Percentiles rank a stretch among this genome's conserved stretches.
Evolutionary conservation across 2,888 invertebrate genomes (phyloP).

Genomic region (Homarus gammarus): DNA sequence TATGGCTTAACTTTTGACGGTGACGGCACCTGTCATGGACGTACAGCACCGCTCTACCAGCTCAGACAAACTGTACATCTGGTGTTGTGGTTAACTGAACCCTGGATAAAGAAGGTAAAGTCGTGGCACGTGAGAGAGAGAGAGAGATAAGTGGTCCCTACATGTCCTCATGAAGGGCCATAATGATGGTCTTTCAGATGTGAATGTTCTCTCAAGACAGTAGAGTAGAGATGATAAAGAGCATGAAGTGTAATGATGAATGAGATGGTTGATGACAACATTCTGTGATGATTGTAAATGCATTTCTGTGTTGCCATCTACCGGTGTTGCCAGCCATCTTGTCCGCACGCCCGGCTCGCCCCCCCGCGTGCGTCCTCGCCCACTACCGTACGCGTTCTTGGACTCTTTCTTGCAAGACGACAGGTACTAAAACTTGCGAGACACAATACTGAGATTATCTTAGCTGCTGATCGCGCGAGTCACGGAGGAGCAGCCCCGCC

Average conservation of each 20-base stretch:
- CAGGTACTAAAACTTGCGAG: conserved; percentile 31
- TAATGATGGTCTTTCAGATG: conserved; percentile 23
- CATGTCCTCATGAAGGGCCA: conserved; percentile 10
- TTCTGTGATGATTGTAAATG: conserved; percentile 55
- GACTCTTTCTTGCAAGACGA: conserved; percentile 2
- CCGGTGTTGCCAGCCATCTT: conserved; percentile 42
- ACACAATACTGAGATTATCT: conserved; percentile 43
- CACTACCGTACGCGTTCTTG: neutral
- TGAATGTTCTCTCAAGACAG: neutral
- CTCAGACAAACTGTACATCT: too few species aligned
- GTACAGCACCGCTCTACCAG: too few species aligned
- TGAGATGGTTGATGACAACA: conserved; percentile 35
- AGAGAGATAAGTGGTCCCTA: neutral
- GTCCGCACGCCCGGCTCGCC: neutral
- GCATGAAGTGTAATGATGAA: neutral
- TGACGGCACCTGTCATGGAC: too few species aligned
- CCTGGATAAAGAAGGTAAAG: neutral
- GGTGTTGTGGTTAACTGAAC: neutral
- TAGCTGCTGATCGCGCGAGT: conserved; percentile 24
- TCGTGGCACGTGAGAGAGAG: neutral
- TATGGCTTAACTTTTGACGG: neutral
- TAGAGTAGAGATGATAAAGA: neutral
- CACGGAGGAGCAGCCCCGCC: conserved; percentile 11
- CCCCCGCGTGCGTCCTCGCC: neutral
- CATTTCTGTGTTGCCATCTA: conserved; percentile 39